Evolutionary conservation across 1,140 invertebrate genomes (phyloP), one percentile per base, ranked within the genome.

Genomic region (Drosophila chauvacae): DNA sequence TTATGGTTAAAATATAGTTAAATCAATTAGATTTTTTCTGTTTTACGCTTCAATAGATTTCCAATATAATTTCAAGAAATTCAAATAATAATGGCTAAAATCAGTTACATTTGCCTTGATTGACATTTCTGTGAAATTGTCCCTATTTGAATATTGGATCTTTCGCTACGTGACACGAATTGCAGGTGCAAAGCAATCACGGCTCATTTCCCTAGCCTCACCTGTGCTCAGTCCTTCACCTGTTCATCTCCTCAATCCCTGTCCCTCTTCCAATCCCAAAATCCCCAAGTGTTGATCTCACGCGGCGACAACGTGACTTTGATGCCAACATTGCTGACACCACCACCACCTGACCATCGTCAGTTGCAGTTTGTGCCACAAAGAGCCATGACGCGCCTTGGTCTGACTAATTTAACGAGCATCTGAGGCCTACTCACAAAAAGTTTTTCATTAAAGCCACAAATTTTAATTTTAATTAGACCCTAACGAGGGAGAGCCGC

Each of bases 381-480:
- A 35, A 53, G 48, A 26, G 20, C 35, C 56, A 28, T 26, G 33
- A 33, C 65, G 18, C 53, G 11, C 39, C n/a, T 14, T 53, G 42
- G 41, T 53, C 58, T 61, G 60, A 75, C 70, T 83, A 73, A 88
- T 77, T 83, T 73, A 80, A 88, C 75, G 73, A 62, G 51, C 77
- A 64, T 64, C 77, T 64, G 48, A 75, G 70, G 70, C 70, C 63
- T 74, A 65, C 65, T 74, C 51, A 56, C 78, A 70, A 70, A 87
- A 87, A 87, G 61, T 87, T 87, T 74, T 87, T 74, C 84, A 84
- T 87, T 88, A 84, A 87, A 81, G 84, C 79, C 70, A 78, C 80
- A 81, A 90, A 81, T 87, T 87, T 77, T 87, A 84, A 90, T 87
- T 87, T 87, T 88, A 87, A 87, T 87, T 87, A 88, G 84, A 84